phyloP scores from a whole-genome alignment of 2,888 invertebrate genomes.

The Rhagium mordax region DNA sequence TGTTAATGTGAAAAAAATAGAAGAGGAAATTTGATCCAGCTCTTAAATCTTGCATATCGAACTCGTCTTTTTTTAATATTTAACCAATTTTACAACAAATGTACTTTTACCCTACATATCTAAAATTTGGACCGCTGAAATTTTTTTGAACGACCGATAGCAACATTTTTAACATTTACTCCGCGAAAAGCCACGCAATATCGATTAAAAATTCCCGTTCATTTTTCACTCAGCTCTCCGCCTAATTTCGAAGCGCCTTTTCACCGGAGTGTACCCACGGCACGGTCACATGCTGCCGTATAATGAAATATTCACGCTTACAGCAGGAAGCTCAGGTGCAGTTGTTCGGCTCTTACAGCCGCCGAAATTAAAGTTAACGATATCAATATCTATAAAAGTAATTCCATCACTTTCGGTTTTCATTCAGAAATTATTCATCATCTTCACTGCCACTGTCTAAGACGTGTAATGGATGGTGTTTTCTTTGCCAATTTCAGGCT shows the following conservation, averaged over 20 bases:
- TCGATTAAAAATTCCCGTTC: conserved; percentile 39
- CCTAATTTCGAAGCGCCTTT: conserved; percentile 22
- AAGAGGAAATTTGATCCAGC: too few relatives aligned
- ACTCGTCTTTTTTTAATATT: too few relatives aligned
- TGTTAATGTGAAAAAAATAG: too few relatives aligned
- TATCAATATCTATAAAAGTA: conserved; percentile 67
- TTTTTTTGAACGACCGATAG: background rate
- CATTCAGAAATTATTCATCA: conserved; percentile 57
- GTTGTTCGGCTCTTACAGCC: conserved; percentile 62
- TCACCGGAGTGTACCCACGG: conserved; percentile 28
- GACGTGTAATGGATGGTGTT: conserved; percentile 42
- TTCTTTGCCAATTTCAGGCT: conserved; percentile 14
- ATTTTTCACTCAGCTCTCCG: conserved; percentile 36
- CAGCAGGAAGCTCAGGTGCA: conserved; percentile 64
- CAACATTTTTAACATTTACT: too few relatives aligned
- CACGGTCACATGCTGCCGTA: conserved; percentile 41
- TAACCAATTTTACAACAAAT: too few relatives aligned
- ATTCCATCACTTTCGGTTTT: conserved; percentile 66
- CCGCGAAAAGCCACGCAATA: conserved; percentile 18
- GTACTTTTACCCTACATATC: too few relatives aligned
- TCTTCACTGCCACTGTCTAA: conserved; percentile 37
- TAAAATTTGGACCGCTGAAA: too few relatives aligned
- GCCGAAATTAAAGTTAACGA: conserved; percentile 66
- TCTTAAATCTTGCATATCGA: too few relatives aligned
- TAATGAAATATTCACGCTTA: conserved; percentile 60